phyloP scores from a whole-genome alignment of 2,113 vertebrate genomes.

The Hydrochoerus hydrochaeris region DNA sequence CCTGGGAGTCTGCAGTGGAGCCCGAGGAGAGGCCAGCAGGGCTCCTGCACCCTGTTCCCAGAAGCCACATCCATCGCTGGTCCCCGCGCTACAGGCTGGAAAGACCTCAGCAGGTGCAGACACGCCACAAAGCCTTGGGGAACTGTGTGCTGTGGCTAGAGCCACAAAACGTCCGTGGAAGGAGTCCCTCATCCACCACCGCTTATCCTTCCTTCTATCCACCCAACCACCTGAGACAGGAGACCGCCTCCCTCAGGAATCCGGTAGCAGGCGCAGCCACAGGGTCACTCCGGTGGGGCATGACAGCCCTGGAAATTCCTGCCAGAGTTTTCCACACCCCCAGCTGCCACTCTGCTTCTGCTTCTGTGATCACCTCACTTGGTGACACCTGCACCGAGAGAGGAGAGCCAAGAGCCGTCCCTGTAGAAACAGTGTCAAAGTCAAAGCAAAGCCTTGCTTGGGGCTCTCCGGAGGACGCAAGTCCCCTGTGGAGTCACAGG shows the following conservation, averaged over 20 bases:
- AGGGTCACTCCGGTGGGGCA: no score
- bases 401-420: background rate
- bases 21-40: background rate
- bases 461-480: background rate
- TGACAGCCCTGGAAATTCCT: no score
- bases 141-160: background rate
- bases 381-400: background rate
- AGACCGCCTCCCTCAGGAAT: background rate
- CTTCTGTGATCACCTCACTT: background rate
- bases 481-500: background rate
- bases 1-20: background rate
- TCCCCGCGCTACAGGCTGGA: background rate
- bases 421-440: background rate
- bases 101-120: background rate
- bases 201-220: background rate
- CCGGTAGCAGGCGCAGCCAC: background rate
- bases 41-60: background rate
- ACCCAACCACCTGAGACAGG: background rate
- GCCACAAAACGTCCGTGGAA: background rate
- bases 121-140: background rate
- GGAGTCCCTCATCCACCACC: background rate
- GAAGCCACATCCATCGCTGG: background rate
- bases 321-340: background rate
- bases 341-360: background rate
- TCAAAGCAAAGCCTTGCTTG: background rate